Percentiles rank a stretch among this genome's conserved stretches.
Conservation (phyloP, 2,797 vertebrate species). For the Chiloscyllium punctatum region DNA sequence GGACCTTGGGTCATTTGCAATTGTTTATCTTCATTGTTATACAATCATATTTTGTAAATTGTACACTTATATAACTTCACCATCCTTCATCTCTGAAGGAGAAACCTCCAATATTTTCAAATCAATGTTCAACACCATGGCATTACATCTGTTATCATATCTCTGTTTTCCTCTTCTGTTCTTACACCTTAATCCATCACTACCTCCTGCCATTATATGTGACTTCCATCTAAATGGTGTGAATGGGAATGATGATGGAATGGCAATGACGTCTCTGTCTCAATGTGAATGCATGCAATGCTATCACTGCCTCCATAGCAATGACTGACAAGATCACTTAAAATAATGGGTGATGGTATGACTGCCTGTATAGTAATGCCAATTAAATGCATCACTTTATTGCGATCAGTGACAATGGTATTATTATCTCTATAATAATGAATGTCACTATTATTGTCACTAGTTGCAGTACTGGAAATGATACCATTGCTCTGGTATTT, state of each 20-base stretch:
- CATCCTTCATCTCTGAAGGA: neutral
- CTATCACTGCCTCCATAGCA: neutral
- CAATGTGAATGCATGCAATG: conserved; percentile 5
- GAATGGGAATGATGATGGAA: conserved; percentile 1
- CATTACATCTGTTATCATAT: neutral
- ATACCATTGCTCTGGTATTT: neutral
- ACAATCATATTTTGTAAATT: neutral
- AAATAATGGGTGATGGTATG: neutral
- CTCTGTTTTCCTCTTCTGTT: neutral
- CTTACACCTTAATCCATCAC: neutral
- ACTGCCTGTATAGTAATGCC: neutral
- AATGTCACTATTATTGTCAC: neutral
- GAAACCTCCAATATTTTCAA: conserved; percentile 2
- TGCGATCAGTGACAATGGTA: neutral
- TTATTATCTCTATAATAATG: neutral
- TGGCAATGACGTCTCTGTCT: neutral
- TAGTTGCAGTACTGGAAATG: neutral
- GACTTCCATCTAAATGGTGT: neutral
- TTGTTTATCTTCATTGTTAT: neutral
- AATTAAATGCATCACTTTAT: neutral
- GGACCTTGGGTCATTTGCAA: neutral
- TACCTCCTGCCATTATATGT: neutral
- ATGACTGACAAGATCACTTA: neutral
- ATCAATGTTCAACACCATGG: neutral
- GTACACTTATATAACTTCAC: neutral